Percentiles rank a stretch among this genome's conserved stretches.
phyloP scores from a whole-genome alignment of 2,113 vertebrate species.

The Corythoichthys haematopterus region DNA sequence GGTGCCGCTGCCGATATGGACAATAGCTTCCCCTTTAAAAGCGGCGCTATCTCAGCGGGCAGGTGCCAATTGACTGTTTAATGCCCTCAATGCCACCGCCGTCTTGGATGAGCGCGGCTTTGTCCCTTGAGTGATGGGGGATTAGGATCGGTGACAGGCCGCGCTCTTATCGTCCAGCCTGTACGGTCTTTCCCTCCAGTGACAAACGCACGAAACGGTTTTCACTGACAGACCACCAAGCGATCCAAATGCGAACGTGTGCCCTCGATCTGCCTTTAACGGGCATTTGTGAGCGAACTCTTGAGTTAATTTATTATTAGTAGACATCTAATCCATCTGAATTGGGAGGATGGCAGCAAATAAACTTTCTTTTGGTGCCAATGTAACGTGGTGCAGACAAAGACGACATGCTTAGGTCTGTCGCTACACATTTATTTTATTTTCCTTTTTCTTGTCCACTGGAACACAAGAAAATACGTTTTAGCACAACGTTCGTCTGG shows the following conservation, averaged over 20 bases:
- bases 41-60: constrained; percentile 63
- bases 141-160: constrained; percentile 63
- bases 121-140: constrained; percentile 67
- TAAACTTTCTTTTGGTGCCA: no score
- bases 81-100: constrained; percentile 48
- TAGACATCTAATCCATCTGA: no score
- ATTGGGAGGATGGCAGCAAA: no score
- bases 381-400: no score
- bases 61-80: constrained; percentile 64
- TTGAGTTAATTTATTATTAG: no score
- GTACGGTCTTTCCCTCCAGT: constrained; percentile 1
- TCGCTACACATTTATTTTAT: no score
- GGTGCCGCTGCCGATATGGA: constrained; percentile 38
- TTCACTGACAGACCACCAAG: constrained; percentile 27
- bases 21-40: constrained; percentile 51
- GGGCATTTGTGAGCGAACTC: no score
- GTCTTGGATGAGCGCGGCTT: constrained; percentile 44
- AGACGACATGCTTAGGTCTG: no score
- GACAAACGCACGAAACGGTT: constrained; percentile 11
- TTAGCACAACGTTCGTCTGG: no score
- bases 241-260: constrained; percentile 13
- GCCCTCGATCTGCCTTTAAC: constrained; percentile 46
- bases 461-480: no score
- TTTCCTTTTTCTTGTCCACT: no score
- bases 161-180: constrained; percentile 52